Evolutionary conservation across 2,113 vertebrate species (phyloP).

Genomic region (Miniopterus natalensis): DNA sequence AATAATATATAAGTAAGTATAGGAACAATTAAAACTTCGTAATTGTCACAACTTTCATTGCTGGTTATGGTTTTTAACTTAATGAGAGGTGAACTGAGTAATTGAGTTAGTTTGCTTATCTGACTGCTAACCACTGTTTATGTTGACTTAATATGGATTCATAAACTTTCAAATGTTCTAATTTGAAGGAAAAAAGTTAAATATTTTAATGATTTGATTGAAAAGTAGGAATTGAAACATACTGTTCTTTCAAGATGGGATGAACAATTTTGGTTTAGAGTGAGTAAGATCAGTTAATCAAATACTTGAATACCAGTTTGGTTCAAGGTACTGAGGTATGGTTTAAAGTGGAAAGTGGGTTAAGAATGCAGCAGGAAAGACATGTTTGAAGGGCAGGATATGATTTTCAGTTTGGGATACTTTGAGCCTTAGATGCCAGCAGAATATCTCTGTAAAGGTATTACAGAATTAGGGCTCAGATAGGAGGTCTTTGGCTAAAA

Average conservation of each 20-base stretch:
- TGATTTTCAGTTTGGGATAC: neutral
- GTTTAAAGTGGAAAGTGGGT: neutral
- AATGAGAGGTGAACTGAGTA: neutral
- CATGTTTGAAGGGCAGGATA: neutral
- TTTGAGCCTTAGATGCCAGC: neutral
- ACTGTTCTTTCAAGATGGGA: conserved; percentile 6
- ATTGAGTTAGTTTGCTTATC: neutral
- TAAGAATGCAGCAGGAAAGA: neutral
- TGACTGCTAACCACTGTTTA: neutral
- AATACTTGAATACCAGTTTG: conserved; percentile 30
- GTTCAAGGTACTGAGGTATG: neutral
- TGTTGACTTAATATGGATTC: neutral
- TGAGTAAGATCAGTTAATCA: conserved; percentile 30
- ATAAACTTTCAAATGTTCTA: neutral
- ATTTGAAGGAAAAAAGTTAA: conserved; percentile 24
- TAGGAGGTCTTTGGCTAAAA: conserved; percentile 13
- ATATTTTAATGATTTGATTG: conserved; percentile 36
- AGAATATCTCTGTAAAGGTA: neutral
- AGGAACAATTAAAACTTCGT: conserved; percentile 5
- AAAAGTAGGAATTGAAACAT: conserved; percentile 11
- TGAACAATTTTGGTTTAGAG: neutral
- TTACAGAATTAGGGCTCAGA: neutral
- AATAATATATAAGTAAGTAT: conserved; percentile 18
- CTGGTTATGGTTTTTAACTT: conserved; percentile 1
- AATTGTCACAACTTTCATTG: neutral